Conservation (phyloP, 2,113 vertebrate genomes). For the Anguilla rostrata region DNA sequence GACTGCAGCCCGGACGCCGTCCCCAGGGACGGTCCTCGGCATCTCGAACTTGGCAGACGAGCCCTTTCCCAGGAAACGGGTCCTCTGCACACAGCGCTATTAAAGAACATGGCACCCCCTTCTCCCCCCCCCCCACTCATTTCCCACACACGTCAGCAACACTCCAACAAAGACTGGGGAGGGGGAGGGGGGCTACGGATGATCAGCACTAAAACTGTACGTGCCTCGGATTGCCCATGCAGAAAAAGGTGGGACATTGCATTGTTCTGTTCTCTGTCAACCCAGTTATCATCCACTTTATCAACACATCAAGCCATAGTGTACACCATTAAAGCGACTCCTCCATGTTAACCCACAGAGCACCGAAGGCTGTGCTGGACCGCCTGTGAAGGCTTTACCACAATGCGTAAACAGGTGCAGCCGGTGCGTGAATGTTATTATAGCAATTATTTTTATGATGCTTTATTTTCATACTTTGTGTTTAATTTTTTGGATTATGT, state of each 20-base stretch:
- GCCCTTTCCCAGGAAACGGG: conserved; percentile 90
- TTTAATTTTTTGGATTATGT: not conserved
- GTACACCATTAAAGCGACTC: no score
- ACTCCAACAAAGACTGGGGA: not conserved
- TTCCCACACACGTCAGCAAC: conserved; percentile 17
- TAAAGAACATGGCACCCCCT: conserved; percentile 73
- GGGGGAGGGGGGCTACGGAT: not conserved
- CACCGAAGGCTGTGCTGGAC: not conserved
- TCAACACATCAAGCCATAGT: no score
- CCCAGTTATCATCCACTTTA: no score
- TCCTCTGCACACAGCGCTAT: conserved; percentile 67
- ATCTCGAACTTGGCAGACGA: conserved; percentile 83
- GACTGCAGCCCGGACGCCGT: conserved; percentile 67
- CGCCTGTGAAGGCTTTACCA: not conserved
- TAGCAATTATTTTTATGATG: not conserved
- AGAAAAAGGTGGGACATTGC: no score
- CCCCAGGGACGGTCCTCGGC: conserved; percentile 75
- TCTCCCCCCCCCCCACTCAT: conserved; percentile 16
- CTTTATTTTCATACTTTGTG: not conserved
- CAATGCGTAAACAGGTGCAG: not conserved
- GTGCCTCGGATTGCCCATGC: no score
- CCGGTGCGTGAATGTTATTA: not conserved
- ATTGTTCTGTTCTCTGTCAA: no score
- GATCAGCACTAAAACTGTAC: not conserved
- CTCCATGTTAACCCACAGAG: not conserved